Evolutionary conservation across 2,113 vertebrate species (phyloP), one percentile per base, ranked within the genome.

Genomic region (Ammospiza nelsoni): DNA sequence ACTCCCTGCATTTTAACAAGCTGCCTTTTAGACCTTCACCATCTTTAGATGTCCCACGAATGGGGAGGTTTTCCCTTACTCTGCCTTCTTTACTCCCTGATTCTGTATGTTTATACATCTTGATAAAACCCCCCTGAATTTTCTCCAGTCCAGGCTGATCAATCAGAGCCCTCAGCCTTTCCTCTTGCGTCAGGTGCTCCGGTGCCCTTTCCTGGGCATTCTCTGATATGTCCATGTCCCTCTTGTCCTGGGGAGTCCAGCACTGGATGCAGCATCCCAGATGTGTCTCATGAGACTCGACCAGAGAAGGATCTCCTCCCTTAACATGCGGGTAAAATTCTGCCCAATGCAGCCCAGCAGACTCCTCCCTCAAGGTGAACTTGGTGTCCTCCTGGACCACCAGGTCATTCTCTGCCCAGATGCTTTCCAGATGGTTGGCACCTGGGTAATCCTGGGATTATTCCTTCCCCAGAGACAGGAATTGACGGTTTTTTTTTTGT

Each of bases 251-350:
- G 2, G 37, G 8, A 84, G 18, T 11, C 22, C 67, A 72, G 20
- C 14, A 18, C 0, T 16, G 46, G 28, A 16, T 35, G 74, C 31
- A 66, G n/a, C 7, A 67, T 9, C 23, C 15, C 48, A 67, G 31
- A 31, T 46, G 8, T 21, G 3, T 31, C 74, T 62, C 20, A 17
- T 0, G 0, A 52, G 21, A 74, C 9, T 3, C 0, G 2, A 39
- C 9, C 12, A 72, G 51, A 43, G 33, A 51, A 66, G 9, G 8
- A 75, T 44, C 22, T 28, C 16, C 6, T 54, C 17, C 14, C 5
- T 71, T 28, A 54, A 4, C 5, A 5, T 31, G 6, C 12, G 24
- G 23, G 12, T 9, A 63, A 9, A n/a, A 5, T 2, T 83, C 10
- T 49, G 8, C 43, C 15, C 67, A 15, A 2, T 27, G 37, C 15